Evolutionary conservation across 2,113 vertebrate genomes (phyloP).

Genomic region (Podarcis muralis): DNA sequence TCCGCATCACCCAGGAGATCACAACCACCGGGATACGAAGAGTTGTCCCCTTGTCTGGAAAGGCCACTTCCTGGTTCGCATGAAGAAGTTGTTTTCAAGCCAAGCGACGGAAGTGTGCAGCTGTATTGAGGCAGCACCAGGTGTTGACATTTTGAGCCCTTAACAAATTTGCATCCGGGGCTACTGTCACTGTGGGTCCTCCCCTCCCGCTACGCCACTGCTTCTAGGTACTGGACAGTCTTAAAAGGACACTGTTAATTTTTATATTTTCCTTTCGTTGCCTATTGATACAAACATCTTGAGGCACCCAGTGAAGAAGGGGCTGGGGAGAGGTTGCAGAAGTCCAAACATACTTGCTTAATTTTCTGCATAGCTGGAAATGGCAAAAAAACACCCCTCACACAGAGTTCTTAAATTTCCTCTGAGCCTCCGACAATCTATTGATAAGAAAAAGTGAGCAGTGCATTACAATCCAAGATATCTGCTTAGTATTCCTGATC

Average conservation of each 20-base stretch:
- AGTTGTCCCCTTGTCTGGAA: too few relatives aligned
- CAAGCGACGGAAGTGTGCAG: too few relatives aligned
- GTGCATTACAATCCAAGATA: neutral
- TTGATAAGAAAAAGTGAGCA: constrained; percentile 11
- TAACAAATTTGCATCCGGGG: too few relatives aligned
- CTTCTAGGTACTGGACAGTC: neutral
- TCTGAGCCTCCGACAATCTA: neutral
- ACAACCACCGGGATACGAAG: too few relatives aligned
- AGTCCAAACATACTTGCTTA: constrained; percentile 21
- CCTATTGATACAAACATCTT: constrained; percentile 7
- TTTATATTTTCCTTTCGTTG: constrained; percentile 16
- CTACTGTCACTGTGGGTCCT: too few relatives aligned
- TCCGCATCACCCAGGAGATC: too few relatives aligned
- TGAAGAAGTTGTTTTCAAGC: too few relatives aligned
- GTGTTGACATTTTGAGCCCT: too few relatives aligned
- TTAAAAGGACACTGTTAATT: neutral
- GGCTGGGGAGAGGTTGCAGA: neutral
- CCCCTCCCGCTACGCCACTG: too few relatives aligned
- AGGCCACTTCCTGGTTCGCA: too few relatives aligned
- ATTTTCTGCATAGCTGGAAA: neutral
- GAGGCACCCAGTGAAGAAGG: neutral
- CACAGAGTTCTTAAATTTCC: constrained; percentile 26
- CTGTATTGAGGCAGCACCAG: too few relatives aligned
- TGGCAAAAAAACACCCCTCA: neutral
- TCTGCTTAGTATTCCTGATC: constrained; percentile 14